Base-by-base conservation (phyloP, 2,888 invertebrate species). In the Drosophila robusta region DNA sequence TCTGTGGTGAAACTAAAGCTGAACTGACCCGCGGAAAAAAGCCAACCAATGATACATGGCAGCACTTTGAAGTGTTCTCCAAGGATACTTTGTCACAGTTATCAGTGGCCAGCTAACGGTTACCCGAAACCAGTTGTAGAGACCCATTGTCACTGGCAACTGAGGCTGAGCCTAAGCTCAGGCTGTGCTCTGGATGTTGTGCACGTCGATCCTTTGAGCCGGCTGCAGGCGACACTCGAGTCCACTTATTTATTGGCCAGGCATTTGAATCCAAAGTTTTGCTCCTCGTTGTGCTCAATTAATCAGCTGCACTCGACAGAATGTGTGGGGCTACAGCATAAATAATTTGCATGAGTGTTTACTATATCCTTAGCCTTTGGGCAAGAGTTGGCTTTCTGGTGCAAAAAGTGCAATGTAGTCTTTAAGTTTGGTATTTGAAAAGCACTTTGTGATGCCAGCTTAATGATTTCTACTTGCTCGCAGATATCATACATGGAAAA, bases 401-500 rank as follows among this genome's bases (percentile, higher is more conserved):
- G 16, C 29, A n/a, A n/a, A n/a, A n/a, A n/a, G n/a, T n/a, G n/a
- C n/a, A 52, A 12, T 24, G 24, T 36, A 38, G 8, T 38, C 14
- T 38, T 24, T 39, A 36, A 49, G 26, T 38, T 51, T 16, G 16
- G 41, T 4, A 38, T 14, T 18, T 51, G 2, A 5, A 2, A 39
- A 22, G 2, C 29, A 22, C 6, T 42, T 34, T 12, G 18, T 11
- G 12, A 8, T 14, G 16, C 14, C 9, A 34, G 4, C 29, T 16
- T 1, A 4, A 34, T 24, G 29, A 6, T 26, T 18, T 39, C 18
- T 41, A 9, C 12, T 8, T 52, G 22, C 85, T 90, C 93, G 0
- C 92, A 95, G 97, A 98, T 91, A 97, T 99, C 78, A 98, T 98
- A 81, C 97, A 97, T 80, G 99, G 98, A 2, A 99, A 98, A 93